Percentiles rank a stretch among this genome's conserved stretches.
Conservation (phyloP, 1,140 invertebrate genomes). For the Aethina tumida region DNA sequence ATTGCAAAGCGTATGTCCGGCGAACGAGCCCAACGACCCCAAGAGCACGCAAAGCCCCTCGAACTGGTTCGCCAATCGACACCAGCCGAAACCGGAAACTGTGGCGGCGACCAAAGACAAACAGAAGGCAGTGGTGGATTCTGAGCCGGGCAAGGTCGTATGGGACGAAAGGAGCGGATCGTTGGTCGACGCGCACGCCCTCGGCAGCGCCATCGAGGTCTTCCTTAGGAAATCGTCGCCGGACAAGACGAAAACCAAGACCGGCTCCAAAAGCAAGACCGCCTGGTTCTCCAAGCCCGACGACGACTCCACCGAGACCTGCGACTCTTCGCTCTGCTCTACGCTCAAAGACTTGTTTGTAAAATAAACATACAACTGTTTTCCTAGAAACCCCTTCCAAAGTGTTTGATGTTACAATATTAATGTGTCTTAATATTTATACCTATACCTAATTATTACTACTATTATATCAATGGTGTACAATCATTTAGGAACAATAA, state of each 20-base stretch:
- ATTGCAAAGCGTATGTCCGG: conserved; percentile 36
- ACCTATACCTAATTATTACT: too few relatives aligned
- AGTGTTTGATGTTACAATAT: conserved; percentile 14
- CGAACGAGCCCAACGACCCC: conserved; percentile 28
- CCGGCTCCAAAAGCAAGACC: conserved; percentile 27
- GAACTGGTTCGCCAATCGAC: conserved; percentile 64
- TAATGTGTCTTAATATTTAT: conserved; percentile 26
- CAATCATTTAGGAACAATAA: conserved; percentile 15
- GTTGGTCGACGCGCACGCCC: conserved; percentile 62
- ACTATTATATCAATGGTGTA: conserved; percentile 21
- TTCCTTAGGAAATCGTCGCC: conserved; percentile 50
- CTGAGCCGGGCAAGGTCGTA: conserved; percentile 42
- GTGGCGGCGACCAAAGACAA: conserved; percentile 28
- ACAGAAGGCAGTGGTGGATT: conserved; percentile 35
- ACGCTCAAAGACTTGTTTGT: conserved; percentile 76
- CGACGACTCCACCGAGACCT: conserved; percentile 53
- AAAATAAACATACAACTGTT: conserved; percentile 41
- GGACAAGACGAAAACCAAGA: conserved; percentile 33
- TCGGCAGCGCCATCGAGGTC: conserved; percentile 72
- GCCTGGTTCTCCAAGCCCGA: conserved; percentile 47
- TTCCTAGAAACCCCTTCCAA: conserved; percentile 2
- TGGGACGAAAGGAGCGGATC: conserved; percentile 65
- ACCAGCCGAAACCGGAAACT: conserved; percentile 57
- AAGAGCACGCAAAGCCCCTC: conserved; percentile 36
- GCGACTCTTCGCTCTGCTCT: conserved; percentile 65